These are phyloP conservation scores for Bos javanicus DNA, from an alignment of 2,113 vertebrate genomes.

Conservation along the genomic window DNA sequence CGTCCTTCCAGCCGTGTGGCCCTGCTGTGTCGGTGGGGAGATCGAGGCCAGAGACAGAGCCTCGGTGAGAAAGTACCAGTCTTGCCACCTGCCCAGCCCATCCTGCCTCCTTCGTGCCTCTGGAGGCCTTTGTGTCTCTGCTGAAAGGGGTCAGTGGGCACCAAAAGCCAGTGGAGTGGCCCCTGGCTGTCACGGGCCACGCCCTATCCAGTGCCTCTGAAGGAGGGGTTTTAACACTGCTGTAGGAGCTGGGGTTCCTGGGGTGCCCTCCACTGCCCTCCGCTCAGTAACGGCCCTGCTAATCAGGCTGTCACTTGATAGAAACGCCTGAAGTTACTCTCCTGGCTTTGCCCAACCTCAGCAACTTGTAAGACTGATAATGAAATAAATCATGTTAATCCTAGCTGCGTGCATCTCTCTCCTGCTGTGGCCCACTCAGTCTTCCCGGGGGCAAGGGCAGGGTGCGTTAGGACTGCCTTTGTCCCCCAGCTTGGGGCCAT, in stretches of 20 bases:
- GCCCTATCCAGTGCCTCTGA: not conserved
- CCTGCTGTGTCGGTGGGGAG: not conserved
- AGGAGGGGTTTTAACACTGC: not conserved
- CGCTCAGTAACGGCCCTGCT: constrained; percentile 53
- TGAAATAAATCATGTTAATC: constrained; percentile 73
- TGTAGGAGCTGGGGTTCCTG: not conserved
- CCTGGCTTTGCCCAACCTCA: constrained; percentile 25
- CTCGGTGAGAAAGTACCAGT: not conserved
- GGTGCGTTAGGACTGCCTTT: constrained; percentile 56
- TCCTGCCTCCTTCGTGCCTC: constrained; percentile 17
- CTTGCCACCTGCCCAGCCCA: not conserved
- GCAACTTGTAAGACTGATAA: constrained; percentile 54
- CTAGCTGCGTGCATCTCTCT: constrained; percentile 51
- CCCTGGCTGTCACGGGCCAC: not conserved
- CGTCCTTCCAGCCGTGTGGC: rapidly evolving
- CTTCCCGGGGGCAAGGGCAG: not conserved
- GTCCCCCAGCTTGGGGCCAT: constrained; percentile 67
- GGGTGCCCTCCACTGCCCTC: not conserved
- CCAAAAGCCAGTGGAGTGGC: not conserved
- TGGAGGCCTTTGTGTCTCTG: not conserved
- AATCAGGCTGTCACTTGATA: constrained; percentile 18
- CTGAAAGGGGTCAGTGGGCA: not conserved
- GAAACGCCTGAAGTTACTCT: constrained; percentile 44
- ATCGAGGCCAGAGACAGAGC: not conserved
- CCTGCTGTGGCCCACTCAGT: not conserved